Evolutionary conservation across 2,113 vertebrate genomes (phyloP).

Genomic region (Mustelus asterias): DNA sequence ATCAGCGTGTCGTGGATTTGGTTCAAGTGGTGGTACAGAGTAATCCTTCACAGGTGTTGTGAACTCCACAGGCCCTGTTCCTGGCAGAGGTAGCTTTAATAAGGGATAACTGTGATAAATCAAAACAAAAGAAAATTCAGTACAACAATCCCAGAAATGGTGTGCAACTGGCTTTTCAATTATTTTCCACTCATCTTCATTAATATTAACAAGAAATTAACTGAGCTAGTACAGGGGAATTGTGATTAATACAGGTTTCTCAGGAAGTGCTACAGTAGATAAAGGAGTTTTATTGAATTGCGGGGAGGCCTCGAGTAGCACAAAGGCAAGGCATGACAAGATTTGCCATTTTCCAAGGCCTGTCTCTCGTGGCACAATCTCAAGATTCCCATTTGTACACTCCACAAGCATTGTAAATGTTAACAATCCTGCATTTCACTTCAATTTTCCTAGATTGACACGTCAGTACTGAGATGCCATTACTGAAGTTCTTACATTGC

Average conservation of each 20-base stretch:
- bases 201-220: background rate
- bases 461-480: background rate
- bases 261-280: too few species aligned
- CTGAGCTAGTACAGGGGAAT: background rate
- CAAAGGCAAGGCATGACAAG: background rate
- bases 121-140: background rate
- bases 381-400: background rate
- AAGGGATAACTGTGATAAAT: constrained; percentile 70
- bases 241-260: too few species aligned
- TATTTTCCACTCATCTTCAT: background rate
- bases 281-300: too few species aligned
- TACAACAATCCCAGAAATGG: background rate
- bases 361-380: background rate
- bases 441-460: background rate
- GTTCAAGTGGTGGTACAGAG: constrained; percentile 57
- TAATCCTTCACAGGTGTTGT: constrained; percentile 83
- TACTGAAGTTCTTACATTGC: background rate
- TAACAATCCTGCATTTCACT: background rate
- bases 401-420: background rate
- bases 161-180: background rate
- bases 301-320: too few species aligned
- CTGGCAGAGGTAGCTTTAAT: constrained; percentile 86
- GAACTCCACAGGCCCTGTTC: constrained; percentile 89
- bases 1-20: constrained; percentile 51
- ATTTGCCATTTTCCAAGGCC: background rate